These are phyloP conservation scores for Burhinus bistriatus DNA, from an alignment of 2,113 vertebrate species.

Conservation along the genomic window DNA sequence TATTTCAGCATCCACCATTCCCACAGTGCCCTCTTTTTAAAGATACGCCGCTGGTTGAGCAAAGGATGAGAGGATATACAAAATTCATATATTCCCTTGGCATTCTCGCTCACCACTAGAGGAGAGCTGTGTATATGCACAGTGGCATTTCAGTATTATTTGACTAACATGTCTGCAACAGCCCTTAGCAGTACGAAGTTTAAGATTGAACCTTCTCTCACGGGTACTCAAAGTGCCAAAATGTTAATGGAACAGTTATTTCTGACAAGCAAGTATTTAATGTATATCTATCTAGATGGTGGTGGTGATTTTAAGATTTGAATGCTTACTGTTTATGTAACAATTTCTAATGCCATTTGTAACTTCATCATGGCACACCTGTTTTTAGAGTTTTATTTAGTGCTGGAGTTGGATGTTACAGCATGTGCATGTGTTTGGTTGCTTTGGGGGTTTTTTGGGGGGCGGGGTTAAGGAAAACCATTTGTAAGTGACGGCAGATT, in stretches of 20 bases:
- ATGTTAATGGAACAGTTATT: not conserved
- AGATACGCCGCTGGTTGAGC: not conserved
- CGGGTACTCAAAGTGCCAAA: not conserved
- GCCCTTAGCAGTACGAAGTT: not conserved
- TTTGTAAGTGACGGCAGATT: not conserved
- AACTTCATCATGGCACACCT: not conserved
- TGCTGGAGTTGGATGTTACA: not conserved
- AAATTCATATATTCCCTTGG: not conserved
- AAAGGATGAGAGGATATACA: not conserved
- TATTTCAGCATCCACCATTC: not conserved
- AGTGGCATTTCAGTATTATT: not conserved
- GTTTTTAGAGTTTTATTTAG: not conserved
- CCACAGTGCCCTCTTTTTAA: not conserved
- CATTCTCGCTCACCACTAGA: not conserved
- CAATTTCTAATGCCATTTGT: not conserved
- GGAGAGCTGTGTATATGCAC: not conserved
- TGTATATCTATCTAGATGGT: not conserved
- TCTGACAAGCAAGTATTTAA: not conserved
- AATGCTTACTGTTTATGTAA: not conserved
- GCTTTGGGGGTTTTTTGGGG: not conserved
- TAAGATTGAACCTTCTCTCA: not conserved
- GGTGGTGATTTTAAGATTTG: not conserved
- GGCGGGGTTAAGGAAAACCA: not conserved
- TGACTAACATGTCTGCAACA: not conserved
- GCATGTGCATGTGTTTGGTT: too few species aligned